Percentiles rank a stretch among this genome's conserved stretches.
Conservation (phyloP, 2,113 vertebrate species). For the Rissa tridactyla region DNA sequence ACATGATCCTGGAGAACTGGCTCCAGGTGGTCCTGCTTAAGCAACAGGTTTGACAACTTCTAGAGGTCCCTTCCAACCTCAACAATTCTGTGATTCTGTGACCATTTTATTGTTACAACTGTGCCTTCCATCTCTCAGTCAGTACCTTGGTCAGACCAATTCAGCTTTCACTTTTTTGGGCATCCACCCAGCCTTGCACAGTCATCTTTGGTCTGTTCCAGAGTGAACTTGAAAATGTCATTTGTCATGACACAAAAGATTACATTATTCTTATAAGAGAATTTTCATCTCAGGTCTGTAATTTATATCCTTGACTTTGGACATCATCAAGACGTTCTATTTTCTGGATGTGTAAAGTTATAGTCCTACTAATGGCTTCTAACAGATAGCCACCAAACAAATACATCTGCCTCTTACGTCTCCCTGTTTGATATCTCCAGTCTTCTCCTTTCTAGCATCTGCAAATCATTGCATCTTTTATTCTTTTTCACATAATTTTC, state of each 20-base stretch:
- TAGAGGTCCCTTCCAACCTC: not conserved
- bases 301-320: not conserved
- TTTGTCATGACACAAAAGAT: not conserved
- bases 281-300: not conserved
- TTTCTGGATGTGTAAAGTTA: not conserved
- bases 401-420: not conserved
- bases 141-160: not conserved
- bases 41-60: not conserved
- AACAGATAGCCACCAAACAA: not conserved
- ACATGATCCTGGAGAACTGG: not conserved
- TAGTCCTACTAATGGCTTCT: not conserved
- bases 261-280: not conserved
- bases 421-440: not conserved
- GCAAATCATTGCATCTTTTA: not conserved
- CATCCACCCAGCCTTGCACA: not conserved
- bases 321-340: not conserved
- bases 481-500: not conserved
- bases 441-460: not conserved
- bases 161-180: not conserved
- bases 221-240: not conserved
- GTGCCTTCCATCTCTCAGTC: not conserved
- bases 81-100: not conserved
- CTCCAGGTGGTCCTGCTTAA: not conserved
- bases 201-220: not conserved
- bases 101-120: not conserved